Percentiles rank a stretch among this genome's conserved stretches.
phyloP scores from a whole-genome alignment of 2,888 invertebrate genomes.

The Phaedon cochleariae region DNA sequence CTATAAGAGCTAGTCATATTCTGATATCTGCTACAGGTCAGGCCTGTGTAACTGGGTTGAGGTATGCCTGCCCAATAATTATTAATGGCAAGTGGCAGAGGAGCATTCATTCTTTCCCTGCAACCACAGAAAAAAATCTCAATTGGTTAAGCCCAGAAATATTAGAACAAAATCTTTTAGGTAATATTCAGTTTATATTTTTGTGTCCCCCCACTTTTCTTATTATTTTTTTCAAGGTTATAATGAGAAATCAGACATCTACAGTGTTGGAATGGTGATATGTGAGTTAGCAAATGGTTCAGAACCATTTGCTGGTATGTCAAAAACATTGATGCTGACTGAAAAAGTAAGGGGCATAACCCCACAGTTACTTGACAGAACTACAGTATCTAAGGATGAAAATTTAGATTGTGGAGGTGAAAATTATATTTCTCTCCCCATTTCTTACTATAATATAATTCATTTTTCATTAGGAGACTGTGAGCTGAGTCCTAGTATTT shows the following conservation, averaged over 20 bases:
- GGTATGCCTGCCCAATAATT: slow-evolving; percentile 79
- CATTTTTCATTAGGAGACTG: slow-evolving; percentile 48
- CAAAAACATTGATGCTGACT: slow-evolving; percentile 89
- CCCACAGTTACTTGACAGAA: slow-evolving; percentile 78
- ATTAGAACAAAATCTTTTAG: slow-evolving; percentile 73
- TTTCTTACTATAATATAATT: neutral
- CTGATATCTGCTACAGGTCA: slow-evolving; percentile 76
- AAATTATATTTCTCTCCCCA: neutral
- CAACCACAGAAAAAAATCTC: slow-evolving; percentile 73
- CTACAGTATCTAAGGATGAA: slow-evolving; percentile 70
- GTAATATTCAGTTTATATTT: slow-evolving; percentile 38
- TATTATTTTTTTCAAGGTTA: slow-evolving; percentile 68
- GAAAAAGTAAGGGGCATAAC: slow-evolving; percentile 86
- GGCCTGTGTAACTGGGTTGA: slow-evolving; percentile 80
- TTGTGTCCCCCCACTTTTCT: neutral
- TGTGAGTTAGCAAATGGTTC: slow-evolving; percentile 91
- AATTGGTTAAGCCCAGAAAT: slow-evolving; percentile 95
- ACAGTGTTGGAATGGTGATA: slow-evolving; percentile 87
- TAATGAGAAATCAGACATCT: slow-evolving; percentile 89
- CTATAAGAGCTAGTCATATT: slow-evolving; percentile 85
- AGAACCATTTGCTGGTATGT: slow-evolving; percentile 85
- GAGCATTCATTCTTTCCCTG: slow-evolving; percentile 79
- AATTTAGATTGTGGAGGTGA: slow-evolving; percentile 56
- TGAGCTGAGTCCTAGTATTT: slow-evolving; percentile 58
- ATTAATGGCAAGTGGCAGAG: slow-evolving; percentile 75